These are phyloP conservation scores for Perccottus glenii DNA, from an alignment of 2,113 vertebrate species.

Conservation along the genomic window DNA sequence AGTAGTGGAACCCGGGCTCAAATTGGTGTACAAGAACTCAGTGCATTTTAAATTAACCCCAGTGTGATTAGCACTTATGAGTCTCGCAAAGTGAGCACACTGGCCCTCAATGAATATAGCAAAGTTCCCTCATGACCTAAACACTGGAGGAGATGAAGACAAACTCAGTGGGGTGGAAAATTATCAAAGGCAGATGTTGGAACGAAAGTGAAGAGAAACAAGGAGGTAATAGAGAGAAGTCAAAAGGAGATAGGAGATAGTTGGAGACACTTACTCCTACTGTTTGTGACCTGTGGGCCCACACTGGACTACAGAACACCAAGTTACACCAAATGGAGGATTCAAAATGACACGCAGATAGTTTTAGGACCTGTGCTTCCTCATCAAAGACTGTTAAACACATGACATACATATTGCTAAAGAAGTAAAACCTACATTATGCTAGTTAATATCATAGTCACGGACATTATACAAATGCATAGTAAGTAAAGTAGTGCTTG, in stretches of 20 bases:
- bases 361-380: too few species aligned
- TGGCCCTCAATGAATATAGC: conserved; percentile 48
- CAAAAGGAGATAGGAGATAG: neutral
- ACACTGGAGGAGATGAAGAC: conserved; percentile 43
- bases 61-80: conserved; percentile 29
- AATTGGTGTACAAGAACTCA: conserved; percentile 6
- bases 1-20: conserved; percentile 17
- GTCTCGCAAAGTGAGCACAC: conserved; percentile 31
- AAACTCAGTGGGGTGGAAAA: conserved; percentile 56
- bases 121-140: conserved; percentile 39
- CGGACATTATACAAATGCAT: too few species aligned
- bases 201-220: conserved; percentile 8
- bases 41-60: conserved; percentile 14
- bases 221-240: neutral
- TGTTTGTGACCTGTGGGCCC: neutral
- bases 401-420: too few species aligned
- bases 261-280: neutral
- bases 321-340: too few species aligned
- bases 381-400: too few species aligned
- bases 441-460: too few species aligned
- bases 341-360: too few species aligned
- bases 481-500: too few species aligned
- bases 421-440: too few species aligned
- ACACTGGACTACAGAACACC: too few species aligned
- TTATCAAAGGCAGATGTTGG: conserved; percentile 52